These are phyloP conservation scores for Rhopalosiphum padi DNA, from an alignment of 1,140 invertebrate genomes.

Conservation along the genomic window DNA sequence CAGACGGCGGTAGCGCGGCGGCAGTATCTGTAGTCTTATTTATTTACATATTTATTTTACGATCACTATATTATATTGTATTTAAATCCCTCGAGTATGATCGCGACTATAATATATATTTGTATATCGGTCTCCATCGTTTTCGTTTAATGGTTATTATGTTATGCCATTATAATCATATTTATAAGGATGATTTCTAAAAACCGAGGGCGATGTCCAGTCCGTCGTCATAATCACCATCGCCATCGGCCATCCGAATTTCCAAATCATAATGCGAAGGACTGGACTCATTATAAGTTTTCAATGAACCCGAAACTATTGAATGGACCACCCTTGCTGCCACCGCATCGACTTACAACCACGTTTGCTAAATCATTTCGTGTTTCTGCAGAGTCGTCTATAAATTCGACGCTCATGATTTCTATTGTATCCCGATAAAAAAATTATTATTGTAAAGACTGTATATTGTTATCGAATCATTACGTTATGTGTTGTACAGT, in stretches of 20 bases:
- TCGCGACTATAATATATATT: background rate
- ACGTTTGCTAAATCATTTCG: background rate
- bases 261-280: background rate
- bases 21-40: background rate
- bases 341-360: background rate
- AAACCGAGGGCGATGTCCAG: background rate
- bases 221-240: background rate
- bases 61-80: conserved; percentile 11
- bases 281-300: conserved; percentile 40
- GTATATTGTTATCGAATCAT: no score
- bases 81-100: conserved; percentile 17
- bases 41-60: conserved; percentile 15
- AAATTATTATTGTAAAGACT: background rate
- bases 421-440: background rate
- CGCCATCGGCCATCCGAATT: background rate
- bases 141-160: background rate
- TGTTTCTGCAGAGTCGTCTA: background rate
- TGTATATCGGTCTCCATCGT: background rate
- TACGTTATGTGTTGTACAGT: background rate
- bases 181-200: background rate
- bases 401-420: background rate
- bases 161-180: background rate
- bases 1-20: background rate
- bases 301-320: background rate
- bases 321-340: background rate